phyloP scores from a whole-genome alignment of 2,797 vertebrate genomes.

The Geotrypetes seraphini region DNA sequence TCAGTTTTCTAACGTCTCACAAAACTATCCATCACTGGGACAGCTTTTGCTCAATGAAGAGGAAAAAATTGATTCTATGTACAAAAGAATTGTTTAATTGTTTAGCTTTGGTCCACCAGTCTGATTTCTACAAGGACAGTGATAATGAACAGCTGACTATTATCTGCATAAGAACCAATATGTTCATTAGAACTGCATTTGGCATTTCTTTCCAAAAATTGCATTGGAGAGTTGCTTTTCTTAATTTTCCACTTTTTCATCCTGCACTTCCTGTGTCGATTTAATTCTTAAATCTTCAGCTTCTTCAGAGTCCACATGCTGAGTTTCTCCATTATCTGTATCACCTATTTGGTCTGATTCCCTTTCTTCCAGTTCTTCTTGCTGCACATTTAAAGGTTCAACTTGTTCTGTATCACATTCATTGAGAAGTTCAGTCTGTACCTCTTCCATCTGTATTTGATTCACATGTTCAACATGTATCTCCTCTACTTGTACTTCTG shows the following conservation, averaged over 20 bases:
- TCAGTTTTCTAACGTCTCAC: conserved; percentile 18
- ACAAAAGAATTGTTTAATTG: conserved; percentile 26
- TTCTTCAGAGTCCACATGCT: conserved; percentile 19
- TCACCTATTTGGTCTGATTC: conserved; percentile 15
- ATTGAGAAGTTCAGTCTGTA: conserved; percentile 52
- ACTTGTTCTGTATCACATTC: conserved; percentile 45
- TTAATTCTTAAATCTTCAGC: conserved; percentile 34
- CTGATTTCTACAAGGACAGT: conserved; percentile 26
- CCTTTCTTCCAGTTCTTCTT: conserved; percentile 30
- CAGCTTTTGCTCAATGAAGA: conserved; percentile 18
- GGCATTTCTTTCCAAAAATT: conserved; percentile 30
- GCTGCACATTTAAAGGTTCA: conserved; percentile 35
- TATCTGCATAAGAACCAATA: conserved; percentile 20
- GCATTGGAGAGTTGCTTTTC: conserved; percentile 15
- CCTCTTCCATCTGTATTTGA: conserved; percentile 69
- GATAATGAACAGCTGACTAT: conserved; percentile 6
- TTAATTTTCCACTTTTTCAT: conserved; percentile 23
- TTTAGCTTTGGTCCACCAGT: conserved; percentile 52
- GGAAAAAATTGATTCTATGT: conserved; percentile 14
- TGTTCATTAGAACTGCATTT: conserved; percentile 33
- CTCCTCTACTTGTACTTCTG: conserved; percentile 65
- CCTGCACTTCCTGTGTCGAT: conserved; percentile 14
- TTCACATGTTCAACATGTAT: conserved; percentile 62
- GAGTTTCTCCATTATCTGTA: background rate
- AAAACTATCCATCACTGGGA: conserved; percentile 17